phyloP scores from a whole-genome alignment of 2,888 invertebrate species.

The Auanema sp. region DNA sequence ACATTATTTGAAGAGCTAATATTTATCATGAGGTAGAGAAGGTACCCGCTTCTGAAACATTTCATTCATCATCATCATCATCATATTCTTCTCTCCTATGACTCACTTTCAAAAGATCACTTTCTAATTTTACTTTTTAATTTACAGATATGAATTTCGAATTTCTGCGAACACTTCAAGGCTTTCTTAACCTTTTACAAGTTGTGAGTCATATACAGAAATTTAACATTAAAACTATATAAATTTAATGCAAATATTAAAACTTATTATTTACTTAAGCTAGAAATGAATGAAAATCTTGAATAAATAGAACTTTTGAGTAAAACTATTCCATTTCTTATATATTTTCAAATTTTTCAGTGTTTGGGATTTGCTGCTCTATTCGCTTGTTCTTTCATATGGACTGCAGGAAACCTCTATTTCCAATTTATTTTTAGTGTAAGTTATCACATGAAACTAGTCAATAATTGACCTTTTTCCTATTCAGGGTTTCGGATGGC shows the following conservation, averaged over 20 bases:
- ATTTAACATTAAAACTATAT: background rate
- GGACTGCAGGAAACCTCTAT: slow-evolving; percentile 41
- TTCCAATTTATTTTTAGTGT: slow-evolving; percentile 46
- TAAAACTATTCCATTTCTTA: background rate
- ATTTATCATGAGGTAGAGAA: too few species aligned
- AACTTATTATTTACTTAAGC: background rate
- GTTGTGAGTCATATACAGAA: slow-evolving; percentile 22
- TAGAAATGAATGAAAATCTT: background rate
- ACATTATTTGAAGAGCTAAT: too few species aligned
- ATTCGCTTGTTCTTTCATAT: slow-evolving; percentile 48
- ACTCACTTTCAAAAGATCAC: too few species aligned
- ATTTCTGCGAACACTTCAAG: slow-evolving; percentile 42
- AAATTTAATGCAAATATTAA: background rate
- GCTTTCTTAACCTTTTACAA: slow-evolving; percentile 44
- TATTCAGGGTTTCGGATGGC: slow-evolving; percentile 45
- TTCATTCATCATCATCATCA: too few species aligned
- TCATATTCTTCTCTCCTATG: too few species aligned
- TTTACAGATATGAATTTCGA: slow-evolving; percentile 37
- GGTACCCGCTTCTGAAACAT: too few species aligned
- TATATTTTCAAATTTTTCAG: slow-evolving; percentile 18
- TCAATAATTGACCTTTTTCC: background rate
- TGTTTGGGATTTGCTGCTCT: slow-evolving; percentile 41
- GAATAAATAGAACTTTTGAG: background rate
- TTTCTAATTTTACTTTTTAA: too few species aligned
- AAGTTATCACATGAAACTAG: too few species aligned